These are phyloP conservation scores for Caenorhabditis tropicalis DNA, from an alignment of 1,140 invertebrate species.

Conservation along the genomic window DNA sequence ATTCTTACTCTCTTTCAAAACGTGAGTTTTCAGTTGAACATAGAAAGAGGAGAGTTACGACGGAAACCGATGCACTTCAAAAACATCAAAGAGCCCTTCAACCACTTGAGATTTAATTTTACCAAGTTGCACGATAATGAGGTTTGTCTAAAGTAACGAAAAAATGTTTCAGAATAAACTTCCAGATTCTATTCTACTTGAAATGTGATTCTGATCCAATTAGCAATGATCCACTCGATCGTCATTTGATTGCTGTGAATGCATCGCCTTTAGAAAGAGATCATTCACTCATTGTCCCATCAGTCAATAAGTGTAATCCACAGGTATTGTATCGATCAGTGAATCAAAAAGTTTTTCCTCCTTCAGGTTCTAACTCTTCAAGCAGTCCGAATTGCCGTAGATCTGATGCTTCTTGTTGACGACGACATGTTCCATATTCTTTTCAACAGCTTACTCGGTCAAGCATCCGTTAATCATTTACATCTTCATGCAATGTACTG, in stretches of 20 bases:
- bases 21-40: slow-evolving; percentile 63
- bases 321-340: slow-evolving; percentile 50
- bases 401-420: slow-evolving; percentile 67
- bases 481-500: slow-evolving; percentile 70
- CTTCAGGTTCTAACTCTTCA: slow-evolving; percentile 62
- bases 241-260: slow-evolving; percentile 64
- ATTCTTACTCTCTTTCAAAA: neutral
- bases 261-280: slow-evolving; percentile 68
- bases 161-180: neutral
- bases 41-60: slow-evolving; percentile 67
- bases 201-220: slow-evolving; percentile 62
- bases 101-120: slow-evolving; percentile 67
- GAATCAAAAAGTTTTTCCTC: neutral
- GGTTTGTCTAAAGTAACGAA: neutral
- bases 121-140: slow-evolving; percentile 61
- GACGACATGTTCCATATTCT: slow-evolving; percentile 67
- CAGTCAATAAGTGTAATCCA: slow-evolving; percentile 67
- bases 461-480: slow-evolving; percentile 71
- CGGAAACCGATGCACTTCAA: slow-evolving; percentile 68
- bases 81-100: slow-evolving; percentile 67
- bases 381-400: slow-evolving; percentile 63
- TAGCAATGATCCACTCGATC: slow-evolving; percentile 61
- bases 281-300: slow-evolving; percentile 65
- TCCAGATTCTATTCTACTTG: slow-evolving; percentile 63
- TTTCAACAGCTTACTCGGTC: slow-evolving; percentile 69